Conservation (phyloP, 2,113 vertebrate species). For the Micronycteris hirsuta region DNA sequence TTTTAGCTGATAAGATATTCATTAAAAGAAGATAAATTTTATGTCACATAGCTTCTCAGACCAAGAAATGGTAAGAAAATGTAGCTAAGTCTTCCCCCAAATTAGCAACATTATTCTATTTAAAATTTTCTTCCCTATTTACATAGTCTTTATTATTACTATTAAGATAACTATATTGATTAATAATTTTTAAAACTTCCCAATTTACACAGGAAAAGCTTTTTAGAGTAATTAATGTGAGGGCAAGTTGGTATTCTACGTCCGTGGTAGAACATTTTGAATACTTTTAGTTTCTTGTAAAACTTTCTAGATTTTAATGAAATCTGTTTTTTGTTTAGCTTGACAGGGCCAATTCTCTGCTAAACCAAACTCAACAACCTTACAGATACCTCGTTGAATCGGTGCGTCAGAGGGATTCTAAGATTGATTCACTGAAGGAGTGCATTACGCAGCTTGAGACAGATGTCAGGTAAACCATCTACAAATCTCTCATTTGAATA, state of each 20-base stretch:
- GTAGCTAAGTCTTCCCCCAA: neutral
- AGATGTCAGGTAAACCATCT: constrained; percentile 86
- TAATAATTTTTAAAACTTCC: neutral
- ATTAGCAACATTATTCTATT: neutral
- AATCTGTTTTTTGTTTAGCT: constrained; percentile 80
- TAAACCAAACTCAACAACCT: constrained; percentile 93
- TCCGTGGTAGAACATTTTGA: neutral
- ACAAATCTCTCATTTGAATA: neutral
- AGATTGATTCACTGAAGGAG: constrained; percentile 86
- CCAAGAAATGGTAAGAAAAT: neutral
- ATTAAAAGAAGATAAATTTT: constrained; percentile 24
- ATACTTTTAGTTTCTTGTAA: constrained; percentile 3
- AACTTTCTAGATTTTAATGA: constrained; percentile 27
- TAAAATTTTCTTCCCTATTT: neutral
- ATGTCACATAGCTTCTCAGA: neutral
- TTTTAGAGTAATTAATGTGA: neutral
- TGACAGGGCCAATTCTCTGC: constrained; percentile 87
- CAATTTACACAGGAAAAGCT: neutral
- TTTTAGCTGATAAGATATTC: constrained; percentile 14
- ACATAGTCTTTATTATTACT: neutral
- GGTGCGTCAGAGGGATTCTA: constrained; percentile 90
- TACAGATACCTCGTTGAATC: constrained; percentile 94
- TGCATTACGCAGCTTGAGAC: constrained; percentile 86
- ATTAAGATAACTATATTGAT: neutral
- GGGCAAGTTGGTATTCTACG: neutral